Base-by-base conservation (phyloP, 2,888 invertebrate species). In the Meganola albula region DNA sequence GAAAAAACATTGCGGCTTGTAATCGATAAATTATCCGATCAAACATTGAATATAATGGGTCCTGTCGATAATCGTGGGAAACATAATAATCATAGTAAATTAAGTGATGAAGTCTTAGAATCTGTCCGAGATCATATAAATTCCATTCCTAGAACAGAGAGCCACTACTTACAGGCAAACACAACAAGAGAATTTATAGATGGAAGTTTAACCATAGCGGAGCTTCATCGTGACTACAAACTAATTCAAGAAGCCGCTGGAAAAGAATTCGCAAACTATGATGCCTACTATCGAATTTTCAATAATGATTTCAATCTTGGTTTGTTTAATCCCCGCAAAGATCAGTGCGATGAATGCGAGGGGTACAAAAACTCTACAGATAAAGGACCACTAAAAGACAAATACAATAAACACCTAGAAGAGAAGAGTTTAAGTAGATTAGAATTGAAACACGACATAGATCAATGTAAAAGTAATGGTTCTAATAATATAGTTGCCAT, bases 111-210 rank as follows among this genome's bases (percentile, higher is more conserved):
- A 41, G 37, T 44, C 18, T n/a, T 35, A 3, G 10, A 53, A 47
- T 45, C 48, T 1, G 41, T 50, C 4, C 34, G 16, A 13, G 21
- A 43, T 32, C 53, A 53, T 24, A 53, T 48, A 31, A 42, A 53
- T 24, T 51, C 48, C 6, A 48, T 53, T 27, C 53, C 48, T 12
- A 25, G 38, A 25, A 44, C 34, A 14, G 48, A 53, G 25, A 53
- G 51, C n/a, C 51, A 53, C 22, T 53, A 53, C 29, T 34, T 47
- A 14, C 31, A 47, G 25, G 47, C 48, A 4, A 44, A 46, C 14
- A 42, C 46, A n/a, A 46, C 33, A 16, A 44, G 48, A 10, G 41
- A 46, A 23, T 50, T 24, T 32, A 44, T 55, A 39, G 52, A 55
- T 41, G 54, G 54, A 16, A 31, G 47, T 14, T 20, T 50, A 16